Base-by-base conservation (phyloP, 2,888 invertebrate species). In the Druceiella hillmani region DNA sequence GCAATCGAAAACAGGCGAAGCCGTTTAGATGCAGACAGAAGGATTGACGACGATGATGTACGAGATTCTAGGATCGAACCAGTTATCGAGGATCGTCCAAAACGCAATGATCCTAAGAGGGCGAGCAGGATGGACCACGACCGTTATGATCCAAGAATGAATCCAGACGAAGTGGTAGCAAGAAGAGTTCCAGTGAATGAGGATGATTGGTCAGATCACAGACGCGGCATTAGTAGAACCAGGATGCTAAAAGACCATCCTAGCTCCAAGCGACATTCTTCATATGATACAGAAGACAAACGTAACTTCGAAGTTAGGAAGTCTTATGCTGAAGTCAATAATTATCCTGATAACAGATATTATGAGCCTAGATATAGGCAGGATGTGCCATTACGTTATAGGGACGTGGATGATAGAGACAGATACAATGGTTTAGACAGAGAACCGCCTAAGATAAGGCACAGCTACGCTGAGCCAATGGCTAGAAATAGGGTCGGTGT, bases 401-500 rank as follows among this genome's bases (percentile, higher is more conserved):
- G 62, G 37, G 70, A 70, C n/a, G 54, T 66, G 33, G 69, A 70
- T 34, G 69, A 64, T 44, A 54, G 68, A 43, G 70, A 70, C 17
- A 67, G 63, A 51, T 63, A 63, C 15, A 69, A 70, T 13, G 52
- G 69, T 7, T 56, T 66, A 2, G 69, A 69, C 7, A 49, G 70
- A 17, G 66, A 64, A 44, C 66, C 61, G 52, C 56, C 62, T n/a
- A 69, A 71, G 49, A 68, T 68, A 56, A 69, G 81, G 34, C 81
- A 81, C 53, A 81, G 80, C 54, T 81, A 80, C 51, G 81, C 79
- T n/a, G 81, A 81, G 49, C 78, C 79, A 11, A 74, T 78, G 41
- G 66, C 76, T 4, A 58, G 76, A 44, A 69, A 68, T 11, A 63
- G 71, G 26, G 61, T 72, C 31, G 70, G 69, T 7, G 65, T 72